Base-by-base conservation (phyloP, 1,140 invertebrate species). In the Drosophila nikananu region DNA sequence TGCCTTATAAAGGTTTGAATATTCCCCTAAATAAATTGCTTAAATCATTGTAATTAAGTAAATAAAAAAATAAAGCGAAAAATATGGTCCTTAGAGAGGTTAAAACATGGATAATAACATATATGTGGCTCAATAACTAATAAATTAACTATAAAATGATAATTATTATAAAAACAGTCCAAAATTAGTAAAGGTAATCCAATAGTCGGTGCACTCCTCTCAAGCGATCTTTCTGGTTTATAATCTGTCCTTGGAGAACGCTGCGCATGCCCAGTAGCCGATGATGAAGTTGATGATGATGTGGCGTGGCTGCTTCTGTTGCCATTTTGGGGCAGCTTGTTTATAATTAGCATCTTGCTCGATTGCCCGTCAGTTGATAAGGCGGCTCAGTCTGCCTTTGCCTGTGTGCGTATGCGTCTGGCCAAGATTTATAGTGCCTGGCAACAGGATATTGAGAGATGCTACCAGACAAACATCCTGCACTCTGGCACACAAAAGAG, bases 341-440 rank as follows among this genome's bases (percentile, higher is more conserved):
- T 86, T 89, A 89, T 89, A 89, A 89, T 89, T 89, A 89, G 86
- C 86, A 90, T 89, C 89, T 90, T 81, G 78, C 55, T 48, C 83
- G 83, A 86, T 86, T 86, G 82, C 75, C 61, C 61, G 63, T 49
- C 64, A 75, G 68, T 90, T 80, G 86, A 90, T 90, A 89, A 84
- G 78, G 61, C 54, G 54, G 32, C 32, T 39, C 61, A 58, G 52
- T 30, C 13, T 46, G 21, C 39, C 54, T 52, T 17, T 8, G 46
- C 19, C 42, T 48, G 49, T 37, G 52, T 65, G 19, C 44, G 25
- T 15, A 51, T 23, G 37, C 49, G 25, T 58, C 54, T 68, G 66
- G 68, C 57, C 64, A 90, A 89, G 86, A 89, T 89, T 89, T 89
- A 89, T 89, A 81, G 81, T 73, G 79, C 54, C 70, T 48, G 68